Evolutionary conservation across 2,888 invertebrate genomes (phyloP), one percentile per base, ranked within the genome.

Genomic region (Erpobdella octoculata): DNA sequence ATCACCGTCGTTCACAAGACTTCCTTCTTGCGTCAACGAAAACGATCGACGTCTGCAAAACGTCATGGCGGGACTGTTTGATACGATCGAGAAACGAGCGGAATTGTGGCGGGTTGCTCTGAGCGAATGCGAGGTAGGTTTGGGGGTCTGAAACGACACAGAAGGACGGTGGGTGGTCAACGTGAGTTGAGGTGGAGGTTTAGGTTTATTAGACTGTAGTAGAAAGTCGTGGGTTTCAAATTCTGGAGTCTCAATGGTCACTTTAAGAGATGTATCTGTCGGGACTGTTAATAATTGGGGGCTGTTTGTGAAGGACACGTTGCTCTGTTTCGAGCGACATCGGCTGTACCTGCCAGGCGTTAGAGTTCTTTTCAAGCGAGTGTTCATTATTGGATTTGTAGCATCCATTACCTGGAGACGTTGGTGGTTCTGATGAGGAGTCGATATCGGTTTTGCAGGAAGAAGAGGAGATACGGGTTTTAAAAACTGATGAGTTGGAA

Each of bases 1-100:
- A 38, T 75, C 75, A 9, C 75, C 75, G 31, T 75, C 72, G 70
- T 75, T 75, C 15, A 74, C 71, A 1, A 75, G 35, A 33, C 74
- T 73, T 28, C 67, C 67, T 25, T 75, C 65, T 33, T 73, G 73
- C 15, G 74, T 75, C 38, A 75, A 35, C 5, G 72, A 62, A 65
- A 75, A 75, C 3, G 75, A 75, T 41, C 75, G 73, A 4, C 75
- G 71, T 18, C 74, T 72, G 53, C 65, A 71, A 33, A 72, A 67
- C 0, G 67, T 67, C 67, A 67, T 67, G 41, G 48, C 48, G 0
- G 67, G 67, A 1, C 46, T 46, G 41, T 46, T 67, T 9, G 48
- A 67, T 21, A 46, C 48, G 48, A 67, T 46, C 1, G 67, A 67
- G 37, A 67, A 67, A 3, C 67, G 41, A 31, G 41, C 28, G 12